phyloP scores from a whole-genome alignment of 2,797 vertebrate species.

The Enteromius anoplus region DNA sequence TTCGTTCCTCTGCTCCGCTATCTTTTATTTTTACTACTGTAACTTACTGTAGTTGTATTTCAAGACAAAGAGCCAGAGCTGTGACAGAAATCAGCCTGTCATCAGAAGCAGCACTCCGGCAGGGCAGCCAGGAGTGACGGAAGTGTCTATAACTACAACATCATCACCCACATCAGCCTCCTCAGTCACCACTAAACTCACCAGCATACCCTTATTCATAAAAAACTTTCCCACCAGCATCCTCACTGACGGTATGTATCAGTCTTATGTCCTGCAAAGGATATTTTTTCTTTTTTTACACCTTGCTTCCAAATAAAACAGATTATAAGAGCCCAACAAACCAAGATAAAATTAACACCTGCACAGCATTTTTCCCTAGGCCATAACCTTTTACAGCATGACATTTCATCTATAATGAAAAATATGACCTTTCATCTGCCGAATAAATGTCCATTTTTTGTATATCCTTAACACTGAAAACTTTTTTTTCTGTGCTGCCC shows the following conservation, averaged over 20 bases:
- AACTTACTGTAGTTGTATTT: constrained; percentile 1
- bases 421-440: not conserved
- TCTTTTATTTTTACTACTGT: not conserved
- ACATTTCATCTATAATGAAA: not conserved
- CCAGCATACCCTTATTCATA: constrained; percentile 66
- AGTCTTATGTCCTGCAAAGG: not conserved
- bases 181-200: constrained; percentile 65
- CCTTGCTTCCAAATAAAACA: not conserved
- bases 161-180: constrained; percentile 66
- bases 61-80: constrained; percentile 85
- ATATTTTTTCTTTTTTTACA: not conserved
- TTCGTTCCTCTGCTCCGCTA: not conserved
- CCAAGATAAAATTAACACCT: not conserved
- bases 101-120: constrained; percentile 69
- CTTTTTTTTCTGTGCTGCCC: not conserved
- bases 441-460: not conserved
- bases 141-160: constrained; percentile 68
- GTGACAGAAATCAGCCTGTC: constrained; percentile 68
- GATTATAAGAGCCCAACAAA: not conserved
- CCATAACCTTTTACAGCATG: constrained; percentile 1
- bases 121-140: constrained; percentile 65
- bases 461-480: not conserved
- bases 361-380: not conserved
- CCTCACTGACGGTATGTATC: constrained; percentile 79
- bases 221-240: constrained; percentile 77